Base-by-base conservation (phyloP, 2,113 vertebrate species). In the Lycaon pictus region DNA sequence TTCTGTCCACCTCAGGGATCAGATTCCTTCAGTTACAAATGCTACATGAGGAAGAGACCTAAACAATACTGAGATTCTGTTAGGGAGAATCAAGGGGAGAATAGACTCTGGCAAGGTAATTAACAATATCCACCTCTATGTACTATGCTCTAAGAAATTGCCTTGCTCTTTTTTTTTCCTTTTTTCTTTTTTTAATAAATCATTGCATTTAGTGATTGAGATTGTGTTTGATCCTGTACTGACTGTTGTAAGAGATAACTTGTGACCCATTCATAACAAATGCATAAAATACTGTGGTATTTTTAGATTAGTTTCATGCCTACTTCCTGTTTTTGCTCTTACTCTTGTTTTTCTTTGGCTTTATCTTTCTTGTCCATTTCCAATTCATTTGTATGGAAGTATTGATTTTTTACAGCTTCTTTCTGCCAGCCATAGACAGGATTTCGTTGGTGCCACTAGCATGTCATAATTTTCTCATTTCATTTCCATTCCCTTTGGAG, bases 351-450 rank as follows among this genome's bases (percentile, higher is more conserved):
- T 86, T 80, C n/a, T 80, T 91, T 86, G 48, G 35, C 35, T 11
- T 87, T 19, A 32, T 87, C 86, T 90, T 85, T 86, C 56, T 94
- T 90, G n/a, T 80, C 16, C 11, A n/a, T 60, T 85, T 86, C 55
- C 87, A 20, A 72, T 43, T 60, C 60, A 60, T 37, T 81, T 58
- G 53, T 35, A 12, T 84, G 37, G 35, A 77, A 67, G 8, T 58
- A 60, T 25, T 7, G 7, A 37, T 91, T 60, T 71, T 58, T 91
- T 65, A 53, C 0, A 87, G 35, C 17, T 67, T 10, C 2, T 82
- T 87, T 32, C 29, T 96, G 43, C 19, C 51, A 91, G n/a, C 63
- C 53, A 17, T 63, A n/a, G 35, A 53, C 1, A 67, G 17, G 35
- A 74, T 23, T 71, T 96, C 56, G 17, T 71, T 63, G 20, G 9